Percentiles rank a stretch among this genome's conserved stretches.
These are phyloP conservation scores for Pseudolaguvia tuberculata DNA, from an alignment of 2,113 vertebrate species.

Conservation along the genomic window DNA sequence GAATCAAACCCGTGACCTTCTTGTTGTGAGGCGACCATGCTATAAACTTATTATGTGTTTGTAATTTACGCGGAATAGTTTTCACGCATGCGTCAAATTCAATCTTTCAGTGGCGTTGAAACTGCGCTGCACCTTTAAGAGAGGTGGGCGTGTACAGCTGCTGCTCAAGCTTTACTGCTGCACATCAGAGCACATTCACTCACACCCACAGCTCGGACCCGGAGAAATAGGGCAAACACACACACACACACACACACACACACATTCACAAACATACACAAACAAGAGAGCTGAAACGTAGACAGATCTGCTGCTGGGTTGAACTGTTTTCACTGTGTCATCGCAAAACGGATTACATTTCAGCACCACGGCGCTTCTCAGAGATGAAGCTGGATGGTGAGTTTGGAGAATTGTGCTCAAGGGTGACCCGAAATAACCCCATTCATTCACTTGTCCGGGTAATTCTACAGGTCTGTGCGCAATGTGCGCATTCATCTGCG, in stretches of 20 bases:
- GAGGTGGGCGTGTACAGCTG: slow-evolving; percentile 34
- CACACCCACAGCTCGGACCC: not conserved
- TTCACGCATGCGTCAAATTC: not conserved
- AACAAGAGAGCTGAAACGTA: not conserved
- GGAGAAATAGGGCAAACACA: not conserved
- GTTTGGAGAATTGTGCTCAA: slow-evolving; percentile 11
- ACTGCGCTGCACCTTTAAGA: slow-evolving; percentile 35
- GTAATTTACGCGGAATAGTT: not conserved
- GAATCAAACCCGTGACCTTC: too few species aligned
- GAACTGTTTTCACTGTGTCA: not conserved
- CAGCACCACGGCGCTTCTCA: not conserved
- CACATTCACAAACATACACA: not conserved
- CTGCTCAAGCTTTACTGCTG: slow-evolving; percentile 3
- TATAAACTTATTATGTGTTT: not conserved
- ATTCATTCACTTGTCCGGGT: not conserved
- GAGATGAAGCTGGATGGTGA: slow-evolving; percentile 11
- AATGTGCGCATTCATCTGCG: not conserved
- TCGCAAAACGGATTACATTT: slow-evolving; percentile 7
- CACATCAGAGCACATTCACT: slow-evolving; percentile 5
- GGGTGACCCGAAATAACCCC: slow-evolving; percentile 5
- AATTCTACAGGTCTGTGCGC: not conserved
- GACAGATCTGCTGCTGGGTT: not conserved
- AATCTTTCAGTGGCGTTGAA: not conserved
- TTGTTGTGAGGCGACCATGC: too few species aligned
- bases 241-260: not conserved